Conservation (phyloP, 2,888 invertebrate species). For the Cheilosia pagana region DNA sequence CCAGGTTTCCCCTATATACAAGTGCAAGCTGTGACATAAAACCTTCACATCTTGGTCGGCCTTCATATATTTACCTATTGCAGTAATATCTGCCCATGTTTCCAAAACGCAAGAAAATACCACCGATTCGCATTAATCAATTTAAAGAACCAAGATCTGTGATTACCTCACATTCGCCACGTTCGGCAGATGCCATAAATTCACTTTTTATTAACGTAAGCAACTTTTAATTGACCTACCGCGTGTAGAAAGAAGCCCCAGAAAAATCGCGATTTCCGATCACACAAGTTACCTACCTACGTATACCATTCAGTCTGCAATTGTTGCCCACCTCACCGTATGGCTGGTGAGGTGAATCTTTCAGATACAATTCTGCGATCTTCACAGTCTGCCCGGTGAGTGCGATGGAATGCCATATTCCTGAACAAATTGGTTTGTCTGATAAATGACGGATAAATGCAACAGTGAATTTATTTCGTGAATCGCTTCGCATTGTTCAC, state of each 20-base stretch:
- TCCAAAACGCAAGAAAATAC: not conserved
- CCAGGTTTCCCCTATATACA: too few relatives aligned
- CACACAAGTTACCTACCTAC: not conserved
- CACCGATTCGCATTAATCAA: slow-evolving; percentile 1
- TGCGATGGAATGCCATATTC: slow-evolving; percentile 32
- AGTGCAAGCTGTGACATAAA: too few relatives aligned
- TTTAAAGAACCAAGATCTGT: not conserved
- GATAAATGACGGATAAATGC: slow-evolving; percentile 41
- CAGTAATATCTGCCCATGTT: not conserved
- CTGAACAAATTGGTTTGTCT: slow-evolving; percentile 57
- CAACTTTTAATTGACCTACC: not conserved
- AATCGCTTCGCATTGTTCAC: slow-evolving; percentile 18
- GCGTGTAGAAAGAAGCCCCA: not conserved
- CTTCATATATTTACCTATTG: not conserved
- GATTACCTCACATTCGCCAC: slow-evolving; percentile 12
- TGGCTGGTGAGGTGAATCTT: not conserved
- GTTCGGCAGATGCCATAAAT: slow-evolving; percentile 10
- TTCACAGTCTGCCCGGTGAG: slow-evolving; percentile 10
- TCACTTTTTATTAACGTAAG: slow-evolving; percentile 5
- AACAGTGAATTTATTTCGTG: slow-evolving; percentile 24
- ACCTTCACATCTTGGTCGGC: too few relatives aligned
- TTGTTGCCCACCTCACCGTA: not conserved
- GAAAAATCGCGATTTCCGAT: slow-evolving; percentile 6
- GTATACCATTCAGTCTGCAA: not conserved
- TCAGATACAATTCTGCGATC: slow-evolving; percentile 12